A percentile compares a stretch with the other conserved stretches of the same genome.
Evolutionary conservation across 2,888 invertebrate genomes (phyloP).

Genomic region (Pemphredon lugubris): DNA sequence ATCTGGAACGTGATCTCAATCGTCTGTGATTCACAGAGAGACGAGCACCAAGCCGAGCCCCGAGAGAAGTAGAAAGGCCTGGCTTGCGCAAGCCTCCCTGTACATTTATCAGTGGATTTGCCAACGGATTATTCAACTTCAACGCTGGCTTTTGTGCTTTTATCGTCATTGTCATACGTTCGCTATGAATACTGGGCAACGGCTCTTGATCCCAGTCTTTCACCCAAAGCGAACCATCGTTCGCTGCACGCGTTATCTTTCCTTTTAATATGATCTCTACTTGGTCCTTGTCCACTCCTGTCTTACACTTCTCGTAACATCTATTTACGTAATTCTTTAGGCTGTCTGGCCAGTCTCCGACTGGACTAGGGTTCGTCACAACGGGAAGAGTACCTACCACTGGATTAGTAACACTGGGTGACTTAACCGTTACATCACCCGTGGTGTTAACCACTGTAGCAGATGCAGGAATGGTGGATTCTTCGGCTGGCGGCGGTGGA

Average conservation of each 20-base stretch:
- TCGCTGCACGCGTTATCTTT: constrained; percentile 94
- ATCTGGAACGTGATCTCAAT: constrained; percentile 69
- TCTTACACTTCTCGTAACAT: constrained; percentile 95
- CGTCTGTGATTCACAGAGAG: constrained; percentile 78
- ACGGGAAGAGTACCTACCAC: constrained; percentile 69
- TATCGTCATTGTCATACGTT: constrained; percentile 86
- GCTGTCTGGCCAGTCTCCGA: constrained; percentile 90
- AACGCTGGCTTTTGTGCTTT: constrained; percentile 83
- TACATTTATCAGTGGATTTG: constrained; percentile 62
- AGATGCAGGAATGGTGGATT: no score
- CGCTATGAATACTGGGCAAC: constrained; percentile 93
- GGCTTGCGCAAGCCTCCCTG: constrained; percentile 76
- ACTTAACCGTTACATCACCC: no score
- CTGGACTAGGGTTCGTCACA: constrained; percentile 80
- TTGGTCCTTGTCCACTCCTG: constrained; percentile 94
- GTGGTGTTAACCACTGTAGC: no score
- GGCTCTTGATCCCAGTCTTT: constrained; percentile 98
- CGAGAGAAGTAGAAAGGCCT: constrained; percentile 84
- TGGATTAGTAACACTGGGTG: constrained; percentile 56
- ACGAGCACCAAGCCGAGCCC: constrained; percentile 83
- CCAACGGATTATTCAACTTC: constrained; percentile 66
- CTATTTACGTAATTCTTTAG: constrained; percentile 93
- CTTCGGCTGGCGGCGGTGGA: constrained; percentile 81
- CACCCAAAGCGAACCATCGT: constrained; percentile 92
- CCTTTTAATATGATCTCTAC: constrained; percentile 97